These are phyloP conservation scores for Nyctalus aviator DNA, from an alignment of 2,797 vertebrate genomes.

Conservation along the genomic window DNA sequence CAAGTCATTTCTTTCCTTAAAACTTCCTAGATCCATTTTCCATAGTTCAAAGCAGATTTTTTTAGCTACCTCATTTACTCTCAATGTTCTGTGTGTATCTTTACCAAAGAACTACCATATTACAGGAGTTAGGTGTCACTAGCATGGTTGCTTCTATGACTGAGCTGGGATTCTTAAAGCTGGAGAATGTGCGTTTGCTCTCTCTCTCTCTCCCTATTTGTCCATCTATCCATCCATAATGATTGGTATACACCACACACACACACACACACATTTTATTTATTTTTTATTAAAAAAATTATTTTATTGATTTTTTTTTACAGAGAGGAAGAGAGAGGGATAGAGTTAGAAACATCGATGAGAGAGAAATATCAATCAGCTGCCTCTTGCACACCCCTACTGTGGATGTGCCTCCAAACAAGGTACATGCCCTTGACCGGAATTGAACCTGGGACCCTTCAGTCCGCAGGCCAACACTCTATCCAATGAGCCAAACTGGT, in stretches of 20 bases:
- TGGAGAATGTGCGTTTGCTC: neutral
- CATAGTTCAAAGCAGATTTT: neutral
- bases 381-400: no score
- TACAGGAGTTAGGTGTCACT: neutral
- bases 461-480: no score
- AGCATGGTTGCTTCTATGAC: neutral
- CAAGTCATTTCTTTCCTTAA: neutral
- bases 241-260: neutral
- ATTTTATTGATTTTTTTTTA: no score
- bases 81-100: neutral
- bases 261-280: neutral
- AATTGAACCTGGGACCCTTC: no score
- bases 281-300: no score
- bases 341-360: no score
- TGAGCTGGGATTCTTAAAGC: neutral
- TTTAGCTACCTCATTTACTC: neutral
- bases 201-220: neutral
- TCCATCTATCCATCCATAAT: neutral
- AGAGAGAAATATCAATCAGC: no score
- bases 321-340: no score
- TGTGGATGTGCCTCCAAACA: no score
- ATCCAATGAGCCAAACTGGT: no score
- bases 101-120: neutral
- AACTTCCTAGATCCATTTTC: neutral
- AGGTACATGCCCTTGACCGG: no score